Base-by-base conservation (phyloP, 2,113 vertebrate species). In the Oreochromis aureus region DNA sequence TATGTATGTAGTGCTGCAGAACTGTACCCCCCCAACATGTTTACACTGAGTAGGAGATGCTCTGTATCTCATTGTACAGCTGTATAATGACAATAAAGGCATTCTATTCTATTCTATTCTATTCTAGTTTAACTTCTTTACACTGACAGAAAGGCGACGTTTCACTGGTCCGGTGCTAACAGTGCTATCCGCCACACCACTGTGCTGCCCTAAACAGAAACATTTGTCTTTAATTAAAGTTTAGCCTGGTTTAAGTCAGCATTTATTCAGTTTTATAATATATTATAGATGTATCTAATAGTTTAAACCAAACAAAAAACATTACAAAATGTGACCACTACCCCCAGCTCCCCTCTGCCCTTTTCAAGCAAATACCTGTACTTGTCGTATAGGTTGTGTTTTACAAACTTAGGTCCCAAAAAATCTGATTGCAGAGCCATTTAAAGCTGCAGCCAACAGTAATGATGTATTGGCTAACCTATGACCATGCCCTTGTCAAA, bases 401-500 rank as follows among this genome's bases (percentile, higher is more conserved):
- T 59, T 15, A 55, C 32, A 69, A 81, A 83, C 51, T 30, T 61
- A 34, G 3, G 6, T 71, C 30, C 7, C 15, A 10, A 44, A 80
- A 69, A 80, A 66, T 80, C 59, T 10, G 56, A 71, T 41, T 5
- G 10, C 4, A 18, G 58, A 69, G 84, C 27, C 83, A 18, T 27
- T 85, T 32, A 58, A 82, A 85, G 66, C 82, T 66, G 4, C 15
- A 3, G 73, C 79, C 73, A 81, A 82, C 91, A 87, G 88, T 19
- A 6, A 61, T 93, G 93, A 93, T 93, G 82, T 61, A 94, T 90
- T 18, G 44, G 19, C 30, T 32, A 73, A 87, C 61, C 89, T 80
- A 61, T 32, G 86, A 85, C 90, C 81, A 66, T 94, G 94, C 94
- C 94, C 95, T 95, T 95, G 94, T 95, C 95, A 92, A 85, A 90